Conservation (phyloP, 2,113 vertebrate genomes). For the Mirounga angustirostris region DNA sequence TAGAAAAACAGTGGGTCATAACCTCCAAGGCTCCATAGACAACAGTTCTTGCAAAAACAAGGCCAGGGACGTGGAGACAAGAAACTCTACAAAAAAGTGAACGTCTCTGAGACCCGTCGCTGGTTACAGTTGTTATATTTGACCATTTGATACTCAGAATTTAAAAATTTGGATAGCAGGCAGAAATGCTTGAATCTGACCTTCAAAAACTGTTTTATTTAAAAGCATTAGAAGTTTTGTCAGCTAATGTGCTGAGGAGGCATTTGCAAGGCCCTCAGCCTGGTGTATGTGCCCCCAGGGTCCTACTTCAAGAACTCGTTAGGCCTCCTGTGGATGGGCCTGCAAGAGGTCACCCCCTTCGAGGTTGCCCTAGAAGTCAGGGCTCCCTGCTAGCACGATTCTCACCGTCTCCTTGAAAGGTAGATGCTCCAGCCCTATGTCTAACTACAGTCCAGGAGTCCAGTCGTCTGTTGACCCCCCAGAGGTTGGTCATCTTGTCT, state of each 20-base stretch:
- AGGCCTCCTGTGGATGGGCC: background rate
- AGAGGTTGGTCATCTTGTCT: background rate
- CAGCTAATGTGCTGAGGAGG: background rate
- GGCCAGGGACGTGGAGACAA: background rate
- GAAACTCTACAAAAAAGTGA: background rate
- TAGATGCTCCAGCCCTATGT: rapidly evolving
- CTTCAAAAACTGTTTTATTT: background rate
- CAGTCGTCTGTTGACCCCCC: background rate
- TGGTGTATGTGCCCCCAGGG: background rate
- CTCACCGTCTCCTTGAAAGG: background rate
- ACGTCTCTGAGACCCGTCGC: background rate
- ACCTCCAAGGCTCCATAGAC: background rate
- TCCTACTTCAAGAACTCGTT: no score
- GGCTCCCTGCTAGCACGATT: background rate
- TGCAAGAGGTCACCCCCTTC: background rate
- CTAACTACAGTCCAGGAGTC: background rate
- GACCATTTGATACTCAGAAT: background rate
- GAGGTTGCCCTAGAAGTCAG: background rate
- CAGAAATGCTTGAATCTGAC: background rate
- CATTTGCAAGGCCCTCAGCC: background rate
- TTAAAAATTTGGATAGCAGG: background rate
- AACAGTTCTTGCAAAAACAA: background rate
- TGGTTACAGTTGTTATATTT: background rate
- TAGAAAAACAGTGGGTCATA: background rate
- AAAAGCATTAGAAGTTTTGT: background rate